Evolutionary conservation across 2,797 vertebrate species (phyloP).

Genomic region (Vireo griseus): DNA sequence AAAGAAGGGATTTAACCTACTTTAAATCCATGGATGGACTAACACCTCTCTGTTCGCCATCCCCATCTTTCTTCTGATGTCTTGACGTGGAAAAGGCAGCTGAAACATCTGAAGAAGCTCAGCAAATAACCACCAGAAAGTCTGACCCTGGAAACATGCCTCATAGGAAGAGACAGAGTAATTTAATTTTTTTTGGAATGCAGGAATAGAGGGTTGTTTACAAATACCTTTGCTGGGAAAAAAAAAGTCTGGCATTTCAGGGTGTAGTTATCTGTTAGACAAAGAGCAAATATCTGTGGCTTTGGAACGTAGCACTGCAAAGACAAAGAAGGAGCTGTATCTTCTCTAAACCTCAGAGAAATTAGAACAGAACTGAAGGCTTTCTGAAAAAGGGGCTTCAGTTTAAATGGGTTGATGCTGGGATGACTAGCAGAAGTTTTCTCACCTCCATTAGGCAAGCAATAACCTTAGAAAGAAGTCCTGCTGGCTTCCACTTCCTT

Average conservation of each 20-base stretch:
- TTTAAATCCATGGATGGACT: background rate
- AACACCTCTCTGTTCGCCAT: background rate
- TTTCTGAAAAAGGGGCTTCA: background rate
- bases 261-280: background rate
- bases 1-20: background rate
- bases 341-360: background rate
- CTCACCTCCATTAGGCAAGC: background rate
- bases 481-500: background rate
- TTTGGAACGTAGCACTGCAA: background rate
- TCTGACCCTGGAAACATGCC: background rate
- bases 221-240: constrained; percentile 20
- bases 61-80: background rate
- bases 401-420: background rate
- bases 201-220: background rate
- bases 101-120: background rate
- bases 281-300: background rate
- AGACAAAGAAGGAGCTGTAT: background rate
- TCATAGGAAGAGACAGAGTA: background rate
- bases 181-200: background rate
- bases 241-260: background rate
- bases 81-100: background rate
- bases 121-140: background rate
- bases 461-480: background rate
- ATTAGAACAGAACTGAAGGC: background rate
- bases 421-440: background rate